Evolutionary conservation across 2,113 vertebrate genomes (phyloP).

Genomic region (Glaucomys volans): DNA sequence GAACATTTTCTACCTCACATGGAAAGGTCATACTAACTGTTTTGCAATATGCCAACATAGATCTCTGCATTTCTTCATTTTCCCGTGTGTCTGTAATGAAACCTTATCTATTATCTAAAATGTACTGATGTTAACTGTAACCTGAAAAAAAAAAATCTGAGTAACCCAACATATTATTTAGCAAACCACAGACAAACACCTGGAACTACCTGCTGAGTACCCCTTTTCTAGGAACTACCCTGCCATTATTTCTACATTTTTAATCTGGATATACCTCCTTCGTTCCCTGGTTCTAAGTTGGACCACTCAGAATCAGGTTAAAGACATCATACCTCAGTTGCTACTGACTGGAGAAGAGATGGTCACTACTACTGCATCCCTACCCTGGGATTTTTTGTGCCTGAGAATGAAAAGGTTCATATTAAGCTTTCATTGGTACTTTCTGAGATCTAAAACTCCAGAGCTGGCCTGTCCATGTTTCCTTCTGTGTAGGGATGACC

Average conservation of each 20-base stretch:
- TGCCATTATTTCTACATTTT: neutral
- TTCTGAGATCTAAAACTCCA: neutral
- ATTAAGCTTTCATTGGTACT: neutral
- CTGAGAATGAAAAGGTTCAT: neutral
- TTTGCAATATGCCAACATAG: neutral
- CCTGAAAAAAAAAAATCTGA: neutral
- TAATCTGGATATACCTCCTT: neutral
- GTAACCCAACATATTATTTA: neutral
- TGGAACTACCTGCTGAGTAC: neutral
- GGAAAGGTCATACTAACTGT: neutral
- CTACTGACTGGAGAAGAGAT: neutral
- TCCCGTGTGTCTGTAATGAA: neutral
- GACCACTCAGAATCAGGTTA: neutral
- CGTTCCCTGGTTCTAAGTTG: neutral
- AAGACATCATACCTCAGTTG: neutral
- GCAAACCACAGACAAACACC: neutral
- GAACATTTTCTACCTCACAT: neutral
- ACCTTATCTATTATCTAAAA: neutral
- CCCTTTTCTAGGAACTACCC: neutral
- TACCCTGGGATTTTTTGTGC: neutral
- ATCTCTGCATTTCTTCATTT: conserved; percentile 44
- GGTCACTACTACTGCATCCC: neutral
- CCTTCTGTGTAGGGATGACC: neutral
- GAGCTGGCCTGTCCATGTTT: neutral
- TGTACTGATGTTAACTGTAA: neutral